A percentile compares a stretch with the other conserved stretches of the same genome.
These are phyloP conservation scores for Baronia brevicornis DNA, from an alignment of 2,888 invertebrate genomes.

Conservation along the genomic window DNA sequence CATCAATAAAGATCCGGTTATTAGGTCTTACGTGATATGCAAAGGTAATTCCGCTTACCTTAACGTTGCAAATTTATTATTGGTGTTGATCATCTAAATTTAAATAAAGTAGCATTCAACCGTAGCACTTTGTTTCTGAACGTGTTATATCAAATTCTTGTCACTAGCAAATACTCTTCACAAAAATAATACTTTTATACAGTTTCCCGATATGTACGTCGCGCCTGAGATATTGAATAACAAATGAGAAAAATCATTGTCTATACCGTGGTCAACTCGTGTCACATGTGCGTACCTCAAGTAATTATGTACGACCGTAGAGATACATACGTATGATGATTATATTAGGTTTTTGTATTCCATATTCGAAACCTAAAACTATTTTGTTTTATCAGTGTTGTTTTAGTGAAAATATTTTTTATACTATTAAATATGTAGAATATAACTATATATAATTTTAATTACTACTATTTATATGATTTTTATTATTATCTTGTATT, in stretches of 20 bases:
- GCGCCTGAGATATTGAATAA: conserved; percentile 48
- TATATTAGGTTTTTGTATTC: neutral
- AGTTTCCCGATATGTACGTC: conserved; percentile 44
- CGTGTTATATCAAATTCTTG: conserved; percentile 38
- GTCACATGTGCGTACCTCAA: conserved; percentile 14
- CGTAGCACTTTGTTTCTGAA: conserved; percentile 12
- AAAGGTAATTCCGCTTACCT: conserved; percentile 7
- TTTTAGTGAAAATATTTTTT: conserved; percentile 17
- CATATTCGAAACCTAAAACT: too few relatives aligned
- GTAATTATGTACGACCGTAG: conserved; percentile 6
- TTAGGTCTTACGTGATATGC: neutral
- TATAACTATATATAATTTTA: too few relatives aligned
- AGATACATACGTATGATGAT: conserved; percentile 5
- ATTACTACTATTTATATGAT: too few relatives aligned
- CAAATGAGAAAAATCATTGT: conserved; percentile 61
- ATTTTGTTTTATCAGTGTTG: too few relatives aligned
- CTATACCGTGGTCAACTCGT: conserved; percentile 29
- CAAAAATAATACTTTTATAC: conserved; percentile 14
- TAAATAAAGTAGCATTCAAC: neutral
- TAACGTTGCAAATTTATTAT: conserved; percentile 3
- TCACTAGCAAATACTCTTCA: conserved; percentile 44
- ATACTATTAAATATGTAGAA: too few relatives aligned
- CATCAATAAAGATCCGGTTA: conserved; percentile 1
- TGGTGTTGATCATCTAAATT: neutral
- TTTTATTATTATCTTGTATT: too few relatives aligned